Conservation (phyloP, 2,888 invertebrate species). For the Dryadula phaetusa region DNA sequence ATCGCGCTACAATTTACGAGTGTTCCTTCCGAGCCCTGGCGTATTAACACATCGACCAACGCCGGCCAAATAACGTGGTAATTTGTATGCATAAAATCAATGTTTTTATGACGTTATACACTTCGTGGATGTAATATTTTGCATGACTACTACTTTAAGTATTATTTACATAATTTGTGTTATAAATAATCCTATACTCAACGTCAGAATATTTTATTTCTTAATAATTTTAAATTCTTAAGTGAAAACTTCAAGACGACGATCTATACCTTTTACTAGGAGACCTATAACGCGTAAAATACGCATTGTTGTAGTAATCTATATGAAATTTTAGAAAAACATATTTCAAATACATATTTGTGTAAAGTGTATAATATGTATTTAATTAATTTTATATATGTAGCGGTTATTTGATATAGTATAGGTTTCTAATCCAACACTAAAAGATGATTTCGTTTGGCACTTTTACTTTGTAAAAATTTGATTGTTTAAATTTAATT, state of each 20-base stretch:
- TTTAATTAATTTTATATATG: too few species aligned
- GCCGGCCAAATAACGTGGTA: constrained; percentile 22
- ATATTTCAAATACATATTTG: too few species aligned
- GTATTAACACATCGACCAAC: constrained; percentile 33
- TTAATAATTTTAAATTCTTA: neutral
- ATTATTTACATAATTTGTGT: neutral
- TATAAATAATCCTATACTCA: neutral
- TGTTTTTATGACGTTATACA: constrained; percentile 13
- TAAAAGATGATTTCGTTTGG: too few species aligned
- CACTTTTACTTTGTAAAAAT: too few species aligned
- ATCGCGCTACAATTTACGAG: constrained; percentile 34
- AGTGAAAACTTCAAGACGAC: neutral
- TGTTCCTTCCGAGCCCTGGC: constrained; percentile 26
- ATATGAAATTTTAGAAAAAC: too few species aligned
- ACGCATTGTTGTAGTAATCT: too few species aligned
- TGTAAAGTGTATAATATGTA: too few species aligned
- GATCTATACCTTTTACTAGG: neutral
- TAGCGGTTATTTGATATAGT: too few species aligned
- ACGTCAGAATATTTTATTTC: too few species aligned
- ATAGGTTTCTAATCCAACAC: too few species aligned
- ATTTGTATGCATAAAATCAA: constrained; percentile 24
- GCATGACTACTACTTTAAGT: neutral
- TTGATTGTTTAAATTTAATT: too few species aligned
- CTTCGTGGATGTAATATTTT: neutral
- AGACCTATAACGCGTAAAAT: neutral